Percentiles rank a stretch among this genome's conserved stretches.
phyloP scores from a whole-genome alignment of 2,888 invertebrate genomes.

The Drosophila paucipuncta region DNA sequence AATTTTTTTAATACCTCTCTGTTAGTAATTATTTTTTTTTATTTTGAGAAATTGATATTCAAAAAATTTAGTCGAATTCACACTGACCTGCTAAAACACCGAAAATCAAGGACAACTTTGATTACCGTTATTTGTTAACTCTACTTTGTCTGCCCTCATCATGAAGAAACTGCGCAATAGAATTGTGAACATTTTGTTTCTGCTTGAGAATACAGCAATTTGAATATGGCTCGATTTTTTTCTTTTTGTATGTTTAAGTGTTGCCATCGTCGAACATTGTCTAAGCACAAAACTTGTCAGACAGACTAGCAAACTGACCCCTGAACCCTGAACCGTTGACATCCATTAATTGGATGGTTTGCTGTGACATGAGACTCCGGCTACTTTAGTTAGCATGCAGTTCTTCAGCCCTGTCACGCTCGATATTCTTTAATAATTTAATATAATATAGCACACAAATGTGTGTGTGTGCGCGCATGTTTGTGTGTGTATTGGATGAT shows the following conservation, averaged over 20 bases:
- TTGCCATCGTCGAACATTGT: slow-evolving; percentile 1
- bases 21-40: not conserved
- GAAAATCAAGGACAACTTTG: not conserved
- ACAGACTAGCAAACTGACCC: slow-evolving; percentile 6
- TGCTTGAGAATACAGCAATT: not conserved
- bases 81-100: not conserved
- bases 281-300: slow-evolving; percentile 5
- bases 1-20: not conserved
- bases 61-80: not conserved
- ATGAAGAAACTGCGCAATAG: not conserved
- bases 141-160: not conserved
- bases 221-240: not conserved
- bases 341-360: slow-evolving; percentile 50
- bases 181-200: not conserved
- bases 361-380: slow-evolving; percentile 10
- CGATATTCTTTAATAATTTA: slow-evolving; percentile 63
- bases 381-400: slow-evolving; percentile 12
- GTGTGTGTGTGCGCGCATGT: not conserved
- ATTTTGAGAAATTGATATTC: not conserved
- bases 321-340: slow-evolving; percentile 29
- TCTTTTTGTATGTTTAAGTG: not conserved
- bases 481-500: not conserved
- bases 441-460: slow-evolving; percentile 15
- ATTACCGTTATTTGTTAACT: not conserved
- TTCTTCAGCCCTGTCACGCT: slow-evolving; percentile 29